Base-by-base conservation (phyloP, 2,888 invertebrate genomes). In the Drepanosiphum platanoidis region DNA sequence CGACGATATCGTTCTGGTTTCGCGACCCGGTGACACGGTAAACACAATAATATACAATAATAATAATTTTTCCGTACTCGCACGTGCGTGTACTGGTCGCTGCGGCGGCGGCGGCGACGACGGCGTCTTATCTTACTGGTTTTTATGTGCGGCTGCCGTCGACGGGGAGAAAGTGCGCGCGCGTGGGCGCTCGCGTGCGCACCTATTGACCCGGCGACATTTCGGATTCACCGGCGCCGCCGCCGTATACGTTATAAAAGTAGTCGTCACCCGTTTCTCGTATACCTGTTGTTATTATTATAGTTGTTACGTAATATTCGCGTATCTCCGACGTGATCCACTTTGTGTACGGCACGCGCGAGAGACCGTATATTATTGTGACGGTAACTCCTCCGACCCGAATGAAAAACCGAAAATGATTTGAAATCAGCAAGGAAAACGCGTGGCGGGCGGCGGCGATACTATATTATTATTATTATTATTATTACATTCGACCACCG, bases 141-240 rank as follows among this genome's bases (percentile, higher is more conserved):
- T 61, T 61, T 78, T 30, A 66, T 32, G n/a, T n/a, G 42, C 58
- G 34, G 66, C 78, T 64, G 68, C 64, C 34, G 46, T 66, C 32
- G 32, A 52, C 72, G 32, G 42, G 42, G 82, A 74, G 82, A 82
- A 74, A 82, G 72, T 64, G 72, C 42, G 80, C 80, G 80, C 70
- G 82, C 82, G 82, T 82, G 82, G 82, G 82, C 72, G 82, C 82
- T 82, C 82, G 58, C 82, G 82, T 82, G 82, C 71, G 72, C 82
- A 72, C 82, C 82, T 74, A 72, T 82, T 74, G 82, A 82, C 82
- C 82, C 82, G 72, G 27, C 82, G 82, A 82, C 82, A 82, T 82
- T 82, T 82, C 72, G 72, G 82, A 82, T 82, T 64, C 82, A 64
- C 82, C 82, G 82, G 32, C 61, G 72, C 39, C 71, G 78, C n/a